phyloP scores from a whole-genome alignment of 2,797 vertebrate genomes.

The Intellagama lesueurii region DNA sequence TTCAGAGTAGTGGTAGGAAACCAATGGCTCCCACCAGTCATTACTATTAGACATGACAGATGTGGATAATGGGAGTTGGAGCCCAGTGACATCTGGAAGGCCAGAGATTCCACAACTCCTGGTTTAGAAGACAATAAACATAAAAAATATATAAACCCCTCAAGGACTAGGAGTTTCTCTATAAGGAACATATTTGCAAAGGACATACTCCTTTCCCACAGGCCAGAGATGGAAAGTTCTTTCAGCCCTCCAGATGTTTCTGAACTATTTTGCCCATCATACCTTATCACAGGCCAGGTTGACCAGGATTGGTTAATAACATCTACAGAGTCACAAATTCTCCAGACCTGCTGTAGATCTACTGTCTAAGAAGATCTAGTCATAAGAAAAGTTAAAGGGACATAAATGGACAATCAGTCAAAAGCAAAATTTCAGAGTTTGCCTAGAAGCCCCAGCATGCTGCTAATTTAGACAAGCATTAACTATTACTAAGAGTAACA shows the following conservation, averaged over 20 bases:
- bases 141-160: neutral
- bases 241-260: too few relatives aligned
- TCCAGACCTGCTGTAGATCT: too few relatives aligned
- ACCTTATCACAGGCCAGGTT: too few relatives aligned
- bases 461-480: neutral
- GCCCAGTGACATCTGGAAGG: neutral
- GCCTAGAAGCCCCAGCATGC: neutral
- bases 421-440: neutral
- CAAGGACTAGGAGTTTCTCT: neutral
- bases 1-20: neutral
- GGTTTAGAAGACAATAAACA: neutral
- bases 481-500: neutral
- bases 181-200: neutral
- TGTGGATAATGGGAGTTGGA: neutral
- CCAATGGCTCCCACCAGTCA: neutral
- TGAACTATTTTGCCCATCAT: too few relatives aligned
- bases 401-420: neutral
- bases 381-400: neutral
- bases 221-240: neutral
- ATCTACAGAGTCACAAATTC: too few relatives aligned
- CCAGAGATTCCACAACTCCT: neutral
- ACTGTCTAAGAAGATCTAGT: neutral
- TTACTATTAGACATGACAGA: neutral
- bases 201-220: too few relatives aligned
- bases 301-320: too few relatives aligned